Evolutionary conservation across 2,797 vertebrate species (phyloP), one percentile per base, ranked within the genome.

Genomic region (Buphagus erythrorhynchus): DNA sequence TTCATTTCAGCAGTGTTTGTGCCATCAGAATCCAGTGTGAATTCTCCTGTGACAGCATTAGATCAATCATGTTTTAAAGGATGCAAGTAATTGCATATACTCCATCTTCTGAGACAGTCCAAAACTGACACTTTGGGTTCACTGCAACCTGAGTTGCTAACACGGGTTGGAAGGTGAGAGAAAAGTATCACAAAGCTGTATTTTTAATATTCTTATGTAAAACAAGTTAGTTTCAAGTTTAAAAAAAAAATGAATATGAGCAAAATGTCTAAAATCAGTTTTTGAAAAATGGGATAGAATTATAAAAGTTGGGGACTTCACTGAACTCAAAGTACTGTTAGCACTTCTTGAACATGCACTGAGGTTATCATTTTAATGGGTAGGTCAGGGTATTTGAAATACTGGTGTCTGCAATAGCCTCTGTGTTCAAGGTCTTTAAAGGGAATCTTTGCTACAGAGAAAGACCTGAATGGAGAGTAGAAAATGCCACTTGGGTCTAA

Each of bases 51-150:
- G 69, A 82, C 84, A 96, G 55, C 82, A 36, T 85, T 95, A 94
- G 61, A 90, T 94, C 65, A 92, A 81, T 80, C 78, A 71, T 68
- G 11, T 76, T 92, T 82, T 83, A 87, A 90, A 88, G 93, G 93
- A 94, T 68, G 66, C 22, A 83, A 85, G 84, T 96, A 96, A 92
- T 89, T 95, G 42, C 35, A 94, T 88, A 66, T 93, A 75, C 66
- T 93, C 79, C 28, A 7, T 82, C 76, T 72, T 79, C 69, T 4
- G 9, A 94, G 40, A 62, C 24, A 62, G 71, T 57, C 77, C 85
- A 45, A 94, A 93, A 55, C 58, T 91, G 89, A 88, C 59, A 78
- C 38, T 57, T 87, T 35, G 46, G 49, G 52, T 94, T 88, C 36
- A 78, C 51, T 85, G 68, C 45, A 86, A 46, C 38, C 58, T 73